Evolutionary conservation across 2,113 vertebrate species (phyloP), one percentile per base, ranked within the genome.

Genomic region (Cheirogaleus medius): DNA sequence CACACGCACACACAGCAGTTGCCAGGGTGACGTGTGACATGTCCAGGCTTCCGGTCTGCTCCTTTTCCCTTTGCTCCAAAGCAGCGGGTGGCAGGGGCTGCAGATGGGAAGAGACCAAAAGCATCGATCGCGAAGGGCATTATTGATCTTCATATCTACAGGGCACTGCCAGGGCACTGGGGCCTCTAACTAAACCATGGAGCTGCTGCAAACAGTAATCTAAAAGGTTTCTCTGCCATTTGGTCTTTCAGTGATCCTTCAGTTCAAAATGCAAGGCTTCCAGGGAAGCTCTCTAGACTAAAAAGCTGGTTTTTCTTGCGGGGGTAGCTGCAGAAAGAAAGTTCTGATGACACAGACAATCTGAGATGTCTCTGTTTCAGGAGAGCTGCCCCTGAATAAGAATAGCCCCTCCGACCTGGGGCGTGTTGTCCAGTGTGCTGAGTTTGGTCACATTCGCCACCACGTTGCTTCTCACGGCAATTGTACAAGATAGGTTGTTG

Each of bases 191-290:
- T 56, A 49, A 87, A 76, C 77, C 93, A 44, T 0, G 0, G 39
- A 80, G 15, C 86, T 96, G 27, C 95, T 80, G 80, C 60, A 90
- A 97, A 90, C 39, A 49, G 63, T 13, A 32, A 71, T 49, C 63
- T 84, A n/a, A 84, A 85, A 84, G 49, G 37, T 49, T 82, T 92
- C 44, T 56, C 18, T 68, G 73, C 89, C 95, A 68, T 89, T 93
- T 96, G 95, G 91, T 69, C 56, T 82, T 91, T 49, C 81, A 85
- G 80, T 86, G 86, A 91, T 34, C 39, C 82, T 97, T 92, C 49
- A 27, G 8, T 60, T 95, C 85, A 82, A 85, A 81, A 42, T 3
- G 6, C 5, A 37, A 82, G 86, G 15, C 66, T 95, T 90, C 52
- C 39, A 69, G 52, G 27, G 54, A 84, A 80, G 47, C 58, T 42